These are phyloP conservation scores for Corydoras sp. DNA, from an alignment of 2,113 vertebrate species.

Conservation along the genomic window DNA sequence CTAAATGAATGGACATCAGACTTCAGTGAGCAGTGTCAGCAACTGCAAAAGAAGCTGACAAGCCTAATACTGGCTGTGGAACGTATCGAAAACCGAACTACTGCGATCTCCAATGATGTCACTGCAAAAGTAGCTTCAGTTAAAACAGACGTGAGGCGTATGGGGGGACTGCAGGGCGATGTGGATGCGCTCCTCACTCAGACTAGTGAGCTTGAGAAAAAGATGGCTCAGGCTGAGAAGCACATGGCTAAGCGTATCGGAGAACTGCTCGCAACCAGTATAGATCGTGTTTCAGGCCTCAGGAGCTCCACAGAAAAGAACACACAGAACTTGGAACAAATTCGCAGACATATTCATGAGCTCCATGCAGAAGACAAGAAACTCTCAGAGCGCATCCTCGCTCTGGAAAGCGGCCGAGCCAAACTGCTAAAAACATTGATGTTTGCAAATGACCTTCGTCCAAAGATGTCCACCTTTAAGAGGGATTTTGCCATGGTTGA, in stretches of 20 bases:
- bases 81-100: slow-evolving; percentile 64
- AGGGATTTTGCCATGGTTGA: slow-evolving; percentile 77
- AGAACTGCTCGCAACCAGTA: slow-evolving; percentile 77
- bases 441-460: slow-evolving; percentile 86
- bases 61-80: slow-evolving; percentile 66
- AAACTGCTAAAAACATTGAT: slow-evolving; percentile 76
- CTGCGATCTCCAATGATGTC: slow-evolving; percentile 67
- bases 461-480: slow-evolving; percentile 77
- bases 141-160: slow-evolving; percentile 84
- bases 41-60: slow-evolving; percentile 68
- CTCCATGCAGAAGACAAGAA: slow-evolving; percentile 61
- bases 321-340: slow-evolving; percentile 61
- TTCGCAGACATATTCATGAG: slow-evolving; percentile 64
- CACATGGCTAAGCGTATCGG: slow-evolving; percentile 74
- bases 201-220: slow-evolving; percentile 69
- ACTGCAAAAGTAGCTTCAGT: slow-evolving; percentile 68
- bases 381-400: slow-evolving; percentile 66
- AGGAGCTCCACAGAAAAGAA: slow-evolving; percentile 71
- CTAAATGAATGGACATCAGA: slow-evolving; percentile 68
- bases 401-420: slow-evolving; percentile 78
- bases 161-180: slow-evolving; percentile 82
- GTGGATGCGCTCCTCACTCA: slow-evolving; percentile 67
- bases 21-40: slow-evolving; percentile 60
- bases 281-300: slow-evolving; percentile 74
- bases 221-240: slow-evolving; percentile 69